A percentile compares a stretch with the other conserved stretches of the same genome.
phyloP scores from a whole-genome alignment of 2,888 invertebrate species.

The Eupelmus urozonus region DNA sequence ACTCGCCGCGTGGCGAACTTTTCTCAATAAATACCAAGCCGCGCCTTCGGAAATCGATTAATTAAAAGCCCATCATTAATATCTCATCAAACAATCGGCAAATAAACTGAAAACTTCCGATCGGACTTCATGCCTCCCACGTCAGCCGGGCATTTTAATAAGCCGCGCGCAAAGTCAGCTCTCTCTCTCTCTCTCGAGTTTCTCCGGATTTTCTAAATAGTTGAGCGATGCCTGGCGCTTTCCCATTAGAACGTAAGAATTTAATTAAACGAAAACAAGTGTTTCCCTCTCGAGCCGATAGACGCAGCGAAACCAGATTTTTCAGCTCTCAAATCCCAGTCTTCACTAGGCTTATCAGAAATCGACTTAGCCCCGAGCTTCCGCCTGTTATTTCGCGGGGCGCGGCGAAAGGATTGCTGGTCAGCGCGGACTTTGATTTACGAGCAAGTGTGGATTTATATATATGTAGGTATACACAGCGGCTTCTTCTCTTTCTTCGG shows the following conservation, averaged over 20 bases:
- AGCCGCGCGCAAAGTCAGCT: conserved; percentile 22
- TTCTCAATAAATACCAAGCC: no score
- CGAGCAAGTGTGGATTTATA: conserved; percentile 15
- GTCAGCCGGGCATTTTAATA: conserved; percentile 44
- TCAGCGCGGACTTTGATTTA: conserved; percentile 54
- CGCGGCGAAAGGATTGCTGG: conserved; percentile 46
- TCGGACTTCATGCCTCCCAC: conserved; percentile 3
- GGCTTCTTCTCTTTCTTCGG: not conserved
- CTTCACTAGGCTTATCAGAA: conserved; percentile 46
- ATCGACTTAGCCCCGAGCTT: conserved; percentile 52
- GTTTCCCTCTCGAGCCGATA: conserved; percentile 42
- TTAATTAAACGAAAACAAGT: conserved; percentile 58
- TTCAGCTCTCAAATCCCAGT: conserved; percentile 32
- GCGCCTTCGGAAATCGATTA: no score
- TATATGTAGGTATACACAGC: not conserved
- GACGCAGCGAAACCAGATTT: conserved; percentile 53
- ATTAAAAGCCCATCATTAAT: no score
- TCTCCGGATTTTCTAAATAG: conserved; percentile 49
- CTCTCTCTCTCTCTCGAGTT: conserved; percentile 26
- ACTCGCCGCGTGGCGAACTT: no score
- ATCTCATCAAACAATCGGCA: not conserved
- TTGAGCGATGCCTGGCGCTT: conserved; percentile 40
- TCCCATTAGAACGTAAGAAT: conserved; percentile 56
- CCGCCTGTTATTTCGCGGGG: conserved; percentile 27
- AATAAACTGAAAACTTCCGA: not conserved